These are phyloP conservation scores for Drosophila hydei DNA, from an alignment of 1,140 invertebrate genomes.

Conservation along the genomic window DNA sequence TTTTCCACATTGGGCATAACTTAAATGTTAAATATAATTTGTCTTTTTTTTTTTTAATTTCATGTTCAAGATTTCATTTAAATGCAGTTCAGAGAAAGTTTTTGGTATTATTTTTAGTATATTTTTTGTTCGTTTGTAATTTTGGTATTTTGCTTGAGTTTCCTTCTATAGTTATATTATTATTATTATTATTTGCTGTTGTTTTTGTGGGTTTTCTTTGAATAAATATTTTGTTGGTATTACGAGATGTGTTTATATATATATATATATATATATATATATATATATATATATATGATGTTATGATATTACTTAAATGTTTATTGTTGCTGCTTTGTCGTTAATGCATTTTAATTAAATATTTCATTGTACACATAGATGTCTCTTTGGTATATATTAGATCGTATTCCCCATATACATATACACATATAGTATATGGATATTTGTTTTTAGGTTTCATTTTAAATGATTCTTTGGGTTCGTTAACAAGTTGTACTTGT, in stretches of 20 bases:
- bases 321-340: constrained; percentile 35
- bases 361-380: constrained; percentile 58
- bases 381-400: constrained; percentile 41
- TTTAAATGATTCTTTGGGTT: constrained; percentile 43
- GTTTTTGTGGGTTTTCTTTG: constrained; percentile 13
- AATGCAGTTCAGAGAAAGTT: constrained; percentile 79
- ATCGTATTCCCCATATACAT: constrained; percentile 1
- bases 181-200: neutral
- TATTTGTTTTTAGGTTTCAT: constrained; percentile 15
- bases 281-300: constrained; percentile 22
- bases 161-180: constrained; percentile 1
- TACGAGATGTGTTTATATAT: constrained; percentile 3
- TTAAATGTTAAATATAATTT: constrained; percentile 74
- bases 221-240: constrained; percentile 39
- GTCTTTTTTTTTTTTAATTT: constrained; percentile 29
- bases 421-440: constrained; percentile 10
- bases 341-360: constrained; percentile 43
- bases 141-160: constrained; percentile 16
- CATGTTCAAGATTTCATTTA: constrained; percentile 73
- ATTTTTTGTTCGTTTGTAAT: constrained; percentile 20
- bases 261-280: constrained; percentile 15
- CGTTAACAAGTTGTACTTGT: constrained; percentile 36
- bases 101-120: constrained; percentile 46
- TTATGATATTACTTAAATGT: constrained; percentile 11
- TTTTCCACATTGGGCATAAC: constrained; percentile 45